Conservation (phyloP, 2,888 invertebrate genomes). For the Eristalis arbustorum region DNA sequence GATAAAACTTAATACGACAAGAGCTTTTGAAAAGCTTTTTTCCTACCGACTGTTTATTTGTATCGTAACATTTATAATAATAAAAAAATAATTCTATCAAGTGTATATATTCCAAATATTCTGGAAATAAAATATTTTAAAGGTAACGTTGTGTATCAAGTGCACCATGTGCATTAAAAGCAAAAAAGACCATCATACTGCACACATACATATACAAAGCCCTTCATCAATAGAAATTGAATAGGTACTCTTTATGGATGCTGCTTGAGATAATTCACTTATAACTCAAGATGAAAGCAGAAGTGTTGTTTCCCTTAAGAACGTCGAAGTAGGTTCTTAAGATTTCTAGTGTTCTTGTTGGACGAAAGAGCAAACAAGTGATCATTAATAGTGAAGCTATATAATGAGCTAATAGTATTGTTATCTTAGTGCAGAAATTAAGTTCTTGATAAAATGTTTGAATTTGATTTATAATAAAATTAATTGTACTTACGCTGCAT, state of each 20-base stretch:
- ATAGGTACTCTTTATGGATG: slow-evolving; percentile 45
- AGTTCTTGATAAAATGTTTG: not conserved
- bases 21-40: slow-evolving; percentile 51
- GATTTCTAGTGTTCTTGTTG: slow-evolving; percentile 7
- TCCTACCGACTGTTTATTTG: not conserved
- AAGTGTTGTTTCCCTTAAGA: slow-evolving; percentile 30
- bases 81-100: not conserved
- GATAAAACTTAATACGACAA: slow-evolving; percentile 22
- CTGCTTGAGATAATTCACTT: slow-evolving; percentile 64
- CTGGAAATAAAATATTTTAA: not conserved
- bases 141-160: not conserved
- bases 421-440: not conserved
- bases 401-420: slow-evolving; percentile 20
- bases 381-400: slow-evolving; percentile 23
- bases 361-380: slow-evolving; percentile 14
- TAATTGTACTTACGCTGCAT: slow-evolving; percentile 79
- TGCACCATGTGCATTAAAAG: not conserved
- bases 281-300: slow-evolving; percentile 28
- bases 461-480: not conserved
- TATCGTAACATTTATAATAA: not conserved
- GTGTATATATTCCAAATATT: not conserved
- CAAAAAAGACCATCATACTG: not conserved
- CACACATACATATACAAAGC: not conserved
- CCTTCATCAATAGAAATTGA: slow-evolving; percentile 39
- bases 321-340: slow-evolving; percentile 44